Percentiles rank a stretch among this genome's conserved stretches.
phyloP scores from a whole-genome alignment of 1,140 invertebrate species.

The Battus philenor region DNA sequence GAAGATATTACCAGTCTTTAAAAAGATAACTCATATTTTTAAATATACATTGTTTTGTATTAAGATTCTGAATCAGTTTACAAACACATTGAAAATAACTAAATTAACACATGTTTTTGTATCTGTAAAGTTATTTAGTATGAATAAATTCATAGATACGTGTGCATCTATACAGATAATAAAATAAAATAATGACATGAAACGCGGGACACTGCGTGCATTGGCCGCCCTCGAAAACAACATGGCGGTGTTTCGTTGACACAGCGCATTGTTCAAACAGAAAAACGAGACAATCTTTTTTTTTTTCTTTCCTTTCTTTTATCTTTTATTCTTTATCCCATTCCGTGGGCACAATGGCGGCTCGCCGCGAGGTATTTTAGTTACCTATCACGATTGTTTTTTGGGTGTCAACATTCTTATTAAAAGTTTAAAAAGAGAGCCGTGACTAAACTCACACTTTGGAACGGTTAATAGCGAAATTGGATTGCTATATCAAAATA shows the following conservation, averaged over 20 bases:
- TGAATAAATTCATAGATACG: too few relatives aligned
- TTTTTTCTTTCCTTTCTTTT: slow-evolving; percentile 49
- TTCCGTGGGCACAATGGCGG: slow-evolving; percentile 50
- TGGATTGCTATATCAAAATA: slow-evolving; percentile 8
- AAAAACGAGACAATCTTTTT: slow-evolving; percentile 62
- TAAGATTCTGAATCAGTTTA: too few relatives aligned
- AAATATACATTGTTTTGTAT: too few relatives aligned
- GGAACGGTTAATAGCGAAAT: slow-evolving; percentile 7
- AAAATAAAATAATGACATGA: too few relatives aligned
- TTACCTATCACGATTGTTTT: slow-evolving; percentile 45
- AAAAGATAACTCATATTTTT: too few relatives aligned
- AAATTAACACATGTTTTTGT: too few relatives aligned
- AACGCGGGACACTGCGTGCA: too few relatives aligned
- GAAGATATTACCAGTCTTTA: too few relatives aligned
- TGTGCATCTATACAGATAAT: too few relatives aligned
- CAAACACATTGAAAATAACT: too few relatives aligned
- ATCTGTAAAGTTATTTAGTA: too few relatives aligned
- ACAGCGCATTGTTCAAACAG: slow-evolving; percentile 65
- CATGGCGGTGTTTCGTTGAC: slow-evolving; percentile 66
- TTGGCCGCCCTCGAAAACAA: slow-evolving; percentile 21
- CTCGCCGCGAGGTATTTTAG: slow-evolving; percentile 49
- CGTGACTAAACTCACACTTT: slow-evolving; percentile 2
- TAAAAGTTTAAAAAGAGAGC: slow-evolving; percentile 9
- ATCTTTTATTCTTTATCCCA: slow-evolving; percentile 58
- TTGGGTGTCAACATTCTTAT: slow-evolving; percentile 23